Percentiles rank a stretch among this genome's conserved stretches.
Evolutionary conservation across 1,140 invertebrate species (phyloP).

Genomic region (Contarinia nasturtii): DNA sequence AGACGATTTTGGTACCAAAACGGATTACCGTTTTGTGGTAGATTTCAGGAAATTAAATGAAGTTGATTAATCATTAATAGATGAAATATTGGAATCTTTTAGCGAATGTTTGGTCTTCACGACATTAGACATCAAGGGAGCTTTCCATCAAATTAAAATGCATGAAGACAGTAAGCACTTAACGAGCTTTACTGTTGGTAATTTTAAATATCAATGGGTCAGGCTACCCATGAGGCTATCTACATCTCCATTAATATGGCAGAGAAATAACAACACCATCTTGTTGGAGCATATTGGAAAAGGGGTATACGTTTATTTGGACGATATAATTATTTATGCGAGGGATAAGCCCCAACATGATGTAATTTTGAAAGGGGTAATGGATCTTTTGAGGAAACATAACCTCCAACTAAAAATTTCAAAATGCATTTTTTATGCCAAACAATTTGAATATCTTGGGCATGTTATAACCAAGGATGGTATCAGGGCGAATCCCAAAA

Average conservation of each 20-base stretch:
- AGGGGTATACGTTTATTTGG: constrained; percentile 16
- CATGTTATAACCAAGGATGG: constrained; percentile 12
- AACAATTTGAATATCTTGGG: constrained; percentile 15
- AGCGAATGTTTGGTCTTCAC: constrained; percentile 5
- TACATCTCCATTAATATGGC: constrained; percentile 22
- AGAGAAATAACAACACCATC: constrained; percentile 23
- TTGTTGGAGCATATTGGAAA: constrained; percentile 11
- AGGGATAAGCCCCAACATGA: constrained; percentile 14
- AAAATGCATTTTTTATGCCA: constrained; percentile 15
- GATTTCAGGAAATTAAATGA: constrained; percentile 19
- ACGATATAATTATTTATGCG: constrained; percentile 18
- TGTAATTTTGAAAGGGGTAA: constrained; percentile 14
- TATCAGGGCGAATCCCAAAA: constrained; percentile 10
- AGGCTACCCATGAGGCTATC: constrained; percentile 23
- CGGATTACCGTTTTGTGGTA: constrained; percentile 7
- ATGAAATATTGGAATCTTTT: constrained; percentile 7
- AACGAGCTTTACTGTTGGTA: constrained; percentile 4
- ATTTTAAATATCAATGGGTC: constrained; percentile 7
- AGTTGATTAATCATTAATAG: constrained; percentile 9
- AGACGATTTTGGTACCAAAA: too few species aligned
- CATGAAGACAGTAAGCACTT: constrained; percentile 3
- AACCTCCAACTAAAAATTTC: constrained; percentile 11
- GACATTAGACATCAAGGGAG: constrained; percentile 5
- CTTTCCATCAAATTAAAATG: constrained; percentile 6
- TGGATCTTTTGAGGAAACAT: constrained; percentile 12